Percentiles rank a stretch among this genome's conserved stretches.
phyloP scores from a whole-genome alignment of 2,797 vertebrate genomes.

The Phylloscopus collybita region DNA sequence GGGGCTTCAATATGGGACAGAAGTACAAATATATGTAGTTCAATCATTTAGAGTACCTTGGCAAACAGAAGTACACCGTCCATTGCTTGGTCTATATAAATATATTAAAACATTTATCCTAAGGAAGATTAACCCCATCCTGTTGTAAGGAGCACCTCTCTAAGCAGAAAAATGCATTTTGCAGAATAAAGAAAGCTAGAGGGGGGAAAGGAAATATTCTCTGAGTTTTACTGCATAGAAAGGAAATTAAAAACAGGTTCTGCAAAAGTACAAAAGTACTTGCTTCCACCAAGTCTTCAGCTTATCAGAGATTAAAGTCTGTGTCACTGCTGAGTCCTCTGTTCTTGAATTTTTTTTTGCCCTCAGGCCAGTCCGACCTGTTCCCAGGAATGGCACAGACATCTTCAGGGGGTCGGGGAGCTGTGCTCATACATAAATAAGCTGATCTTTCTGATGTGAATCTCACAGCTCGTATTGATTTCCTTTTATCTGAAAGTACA shows the following conservation, averaged over 20 bases:
- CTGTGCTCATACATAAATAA: neutral
- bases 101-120: neutral
- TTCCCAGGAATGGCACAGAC: neutral
- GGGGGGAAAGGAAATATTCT: neutral
- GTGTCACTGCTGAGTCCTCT: neutral
- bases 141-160: neutral
- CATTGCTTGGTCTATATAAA: neutral
- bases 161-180: neutral
- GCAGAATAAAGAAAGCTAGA: neutral
- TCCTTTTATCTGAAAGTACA: neutral
- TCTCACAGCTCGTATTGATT: neutral
- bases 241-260: neutral
- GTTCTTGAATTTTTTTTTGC: neutral
- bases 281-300: neutral
- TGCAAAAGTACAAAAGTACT: neutral
- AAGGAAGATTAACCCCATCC: neutral
- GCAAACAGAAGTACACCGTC: neutral
- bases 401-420: neutral
- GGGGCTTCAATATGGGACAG: neutral
- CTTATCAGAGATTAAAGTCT: neutral
- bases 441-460: neutral
- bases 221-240: neutral
- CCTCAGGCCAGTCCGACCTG: neutral
- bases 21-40: neutral
- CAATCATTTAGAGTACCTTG: neutral